A percentile compares a stretch with the other conserved stretches of the same genome.
phyloP scores from a whole-genome alignment of 1,140 invertebrate species.

The Hylaeus anthracinus region DNA sequence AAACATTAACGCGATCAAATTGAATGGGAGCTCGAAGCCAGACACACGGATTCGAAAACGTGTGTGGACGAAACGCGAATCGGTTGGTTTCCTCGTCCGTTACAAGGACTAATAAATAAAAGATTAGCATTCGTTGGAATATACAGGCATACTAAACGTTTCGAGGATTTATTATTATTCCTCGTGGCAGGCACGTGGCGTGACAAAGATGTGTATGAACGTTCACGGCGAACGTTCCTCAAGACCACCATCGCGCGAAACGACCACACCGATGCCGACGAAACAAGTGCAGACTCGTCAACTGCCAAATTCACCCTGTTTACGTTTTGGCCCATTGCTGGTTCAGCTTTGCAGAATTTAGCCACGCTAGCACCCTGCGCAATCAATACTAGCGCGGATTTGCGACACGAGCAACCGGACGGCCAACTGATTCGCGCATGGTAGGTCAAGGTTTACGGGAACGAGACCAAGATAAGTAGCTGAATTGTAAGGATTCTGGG shows the following conservation, averaged over 20 bases:
- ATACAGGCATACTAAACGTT: background rate
- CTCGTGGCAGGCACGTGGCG: background rate
- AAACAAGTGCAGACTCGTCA: background rate
- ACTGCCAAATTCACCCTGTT: background rate
- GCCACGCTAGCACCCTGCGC: background rate
- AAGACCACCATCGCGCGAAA: background rate
- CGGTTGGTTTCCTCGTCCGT: background rate
- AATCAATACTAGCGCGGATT: constrained; percentile 57
- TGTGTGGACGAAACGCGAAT: background rate
- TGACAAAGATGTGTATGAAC: background rate
- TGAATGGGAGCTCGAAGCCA: background rate
- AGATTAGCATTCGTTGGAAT: constrained; percentile 14
- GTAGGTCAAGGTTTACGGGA: constrained; percentile 67
- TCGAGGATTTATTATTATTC: constrained; percentile 16
- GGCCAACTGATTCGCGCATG: constrained; percentile 51
- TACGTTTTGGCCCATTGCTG: background rate
- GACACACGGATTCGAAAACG: too few relatives aligned
- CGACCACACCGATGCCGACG: background rate
- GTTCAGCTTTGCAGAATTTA: constrained; percentile 25
- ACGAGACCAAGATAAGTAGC: constrained; percentile 49
- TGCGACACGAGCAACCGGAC: constrained; percentile 44
- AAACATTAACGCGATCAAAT: background rate
- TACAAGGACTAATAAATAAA: constrained; percentile 35
- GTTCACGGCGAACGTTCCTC: background rate
- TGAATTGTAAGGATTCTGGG: constrained; percentile 67